Evolutionary conservation across 2,113 vertebrate species (phyloP).

Genomic region (Passer montanus): DNA sequence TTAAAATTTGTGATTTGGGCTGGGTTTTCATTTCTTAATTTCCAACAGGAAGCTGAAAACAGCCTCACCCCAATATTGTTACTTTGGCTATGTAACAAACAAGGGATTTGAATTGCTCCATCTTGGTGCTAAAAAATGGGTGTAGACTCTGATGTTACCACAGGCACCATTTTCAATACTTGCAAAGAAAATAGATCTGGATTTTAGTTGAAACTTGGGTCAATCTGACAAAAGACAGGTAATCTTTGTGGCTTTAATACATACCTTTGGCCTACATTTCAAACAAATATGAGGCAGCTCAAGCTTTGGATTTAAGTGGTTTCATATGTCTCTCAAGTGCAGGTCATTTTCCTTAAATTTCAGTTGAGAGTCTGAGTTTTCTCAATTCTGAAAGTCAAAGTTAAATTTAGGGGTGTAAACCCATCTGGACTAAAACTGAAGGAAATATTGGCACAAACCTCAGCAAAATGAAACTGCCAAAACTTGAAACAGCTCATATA

Average conservation of each 20-base stretch:
- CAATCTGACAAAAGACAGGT: constrained; percentile 56
- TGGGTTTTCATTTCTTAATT: neutral
- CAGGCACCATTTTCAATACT: neutral
- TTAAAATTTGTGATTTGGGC: neutral
- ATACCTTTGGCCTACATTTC: constrained; percentile 37
- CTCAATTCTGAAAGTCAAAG: constrained; percentile 21
- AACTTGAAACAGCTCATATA: neutral
- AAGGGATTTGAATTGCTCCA: neutral
- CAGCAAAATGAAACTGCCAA: constrained; percentile 19
- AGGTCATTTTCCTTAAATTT: constrained; percentile 48
- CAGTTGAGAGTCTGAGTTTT: neutral
- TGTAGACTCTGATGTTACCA: neutral
- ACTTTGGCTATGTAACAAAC: neutral
- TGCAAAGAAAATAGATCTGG: neutral
- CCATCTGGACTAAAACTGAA: constrained; percentile 9
- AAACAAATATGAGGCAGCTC: constrained; percentile 19
- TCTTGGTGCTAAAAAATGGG: neutral
- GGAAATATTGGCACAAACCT: constrained; percentile 43
- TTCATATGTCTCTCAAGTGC: constrained; percentile 27
- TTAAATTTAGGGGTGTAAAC: constrained; percentile 51
- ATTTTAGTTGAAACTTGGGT: constrained; percentile 27
- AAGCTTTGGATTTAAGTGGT: constrained; percentile 36
- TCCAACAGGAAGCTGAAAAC: neutral
- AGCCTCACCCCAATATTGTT: neutral
- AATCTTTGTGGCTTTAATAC: constrained; percentile 26